These are phyloP conservation scores for Mamestra configurata DNA, from an alignment of 1,140 invertebrate species.

Conservation along the genomic window DNA sequence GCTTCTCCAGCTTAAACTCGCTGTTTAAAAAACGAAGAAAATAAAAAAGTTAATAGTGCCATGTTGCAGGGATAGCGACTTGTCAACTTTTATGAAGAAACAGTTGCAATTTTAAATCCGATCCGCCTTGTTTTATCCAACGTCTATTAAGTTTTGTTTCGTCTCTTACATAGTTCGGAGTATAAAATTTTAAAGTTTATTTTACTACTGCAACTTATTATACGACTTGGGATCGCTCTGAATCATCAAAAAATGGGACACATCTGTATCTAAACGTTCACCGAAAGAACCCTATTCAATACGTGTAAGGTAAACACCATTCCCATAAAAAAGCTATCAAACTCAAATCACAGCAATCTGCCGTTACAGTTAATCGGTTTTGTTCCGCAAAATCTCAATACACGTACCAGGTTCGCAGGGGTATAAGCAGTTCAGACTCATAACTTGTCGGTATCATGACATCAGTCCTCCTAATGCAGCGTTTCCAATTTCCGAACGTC, in stretches of 20 bases:
- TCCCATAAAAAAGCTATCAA: conserved; percentile 43
- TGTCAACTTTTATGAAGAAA: conserved; percentile 18
- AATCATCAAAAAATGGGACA: background rate
- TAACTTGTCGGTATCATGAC: conserved; percentile 81
- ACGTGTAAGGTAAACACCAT: conserved; percentile 31
- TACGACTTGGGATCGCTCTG: background rate
- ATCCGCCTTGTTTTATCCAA: conserved; percentile 2
- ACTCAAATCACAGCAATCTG: conserved; percentile 47
- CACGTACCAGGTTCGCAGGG: conserved; percentile 24
- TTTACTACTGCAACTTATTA: background rate
- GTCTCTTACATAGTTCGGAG: background rate
- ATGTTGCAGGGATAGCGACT: background rate
- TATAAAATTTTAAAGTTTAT: background rate
- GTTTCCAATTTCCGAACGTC: conserved; percentile 82
- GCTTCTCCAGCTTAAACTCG: background rate
- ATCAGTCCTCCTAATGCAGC: conserved; percentile 72
- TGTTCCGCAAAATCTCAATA: conserved; percentile 51
- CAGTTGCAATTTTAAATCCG: conserved; percentile 15
- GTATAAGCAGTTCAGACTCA: conserved; percentile 60
- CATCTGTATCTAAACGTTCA: background rate
- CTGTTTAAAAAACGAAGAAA: background rate
- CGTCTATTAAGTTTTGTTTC: background rate
- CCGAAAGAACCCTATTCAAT: background rate
- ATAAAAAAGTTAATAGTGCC: background rate
- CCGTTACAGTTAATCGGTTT: conserved; percentile 55